Base-by-base conservation (phyloP, 2,888 invertebrate species). In the Halictus ligatus region DNA sequence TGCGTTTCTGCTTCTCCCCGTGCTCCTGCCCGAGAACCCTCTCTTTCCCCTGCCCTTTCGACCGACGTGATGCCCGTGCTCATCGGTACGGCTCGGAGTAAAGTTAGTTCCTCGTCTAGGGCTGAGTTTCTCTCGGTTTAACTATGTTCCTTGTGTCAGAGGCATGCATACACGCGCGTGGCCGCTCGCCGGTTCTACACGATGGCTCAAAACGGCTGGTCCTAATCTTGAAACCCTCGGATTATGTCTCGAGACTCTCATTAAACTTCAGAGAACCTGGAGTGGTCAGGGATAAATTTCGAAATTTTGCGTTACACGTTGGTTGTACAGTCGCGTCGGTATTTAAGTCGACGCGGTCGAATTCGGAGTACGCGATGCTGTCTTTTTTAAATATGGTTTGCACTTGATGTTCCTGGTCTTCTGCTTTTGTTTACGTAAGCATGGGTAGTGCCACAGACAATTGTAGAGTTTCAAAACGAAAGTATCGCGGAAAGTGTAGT, bases 71-170 rank as follows among this genome's bases (percentile, higher is more conserved):
- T 35, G 48, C 76, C 54, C 43, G 72, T 58, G 48, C 78, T 80
- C 82, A 78, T 83, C 74, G 80, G 64, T 35, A 72, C 81, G 76
- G 76, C 48, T 74, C 77, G 78, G 75, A 69, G 83, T 48, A 87
- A 88, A 88, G 85, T 84, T 87, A 83, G 81, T 81, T 85, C 74
- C 76, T 29, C 78, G 73, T 46, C 67, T 35, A 35, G 64, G 60
- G 40, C 84, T 35, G 74, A 86, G 75, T 89, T 86, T 81, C 84
- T 48, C 78, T 71, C 40, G 75, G 83, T 85, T 83, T 48, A 80
- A 81, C 80, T 76, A 72, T 46, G 77, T 60, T 78, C 73, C 64
- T 54, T 71, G 54, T 74, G 80, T 67, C 75, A 46, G 78, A 58
- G 40, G 2, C 58, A 21, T 21, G 43, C 79, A 58, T 21, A 67